Evolutionary conservation across 2,113 vertebrate genomes (phyloP).

Genomic region (Eulemur rufifrons): DNA sequence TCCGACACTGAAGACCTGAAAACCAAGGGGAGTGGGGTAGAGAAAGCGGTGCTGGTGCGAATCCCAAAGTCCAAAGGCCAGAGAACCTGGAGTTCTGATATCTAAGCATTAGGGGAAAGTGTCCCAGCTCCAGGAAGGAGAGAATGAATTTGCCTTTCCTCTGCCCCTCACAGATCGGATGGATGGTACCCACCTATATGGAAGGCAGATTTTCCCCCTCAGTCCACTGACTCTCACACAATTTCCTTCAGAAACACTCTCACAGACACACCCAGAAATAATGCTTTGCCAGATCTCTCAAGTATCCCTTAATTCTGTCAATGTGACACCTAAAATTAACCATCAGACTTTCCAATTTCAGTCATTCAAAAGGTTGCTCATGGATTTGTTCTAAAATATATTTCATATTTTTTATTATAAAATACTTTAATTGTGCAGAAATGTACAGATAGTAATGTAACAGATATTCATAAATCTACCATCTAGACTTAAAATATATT

Average conservation of each 20-base stretch:
- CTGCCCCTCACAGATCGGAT: no score
- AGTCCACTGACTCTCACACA: background rate
- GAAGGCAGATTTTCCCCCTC: background rate
- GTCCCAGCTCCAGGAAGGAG: background rate
- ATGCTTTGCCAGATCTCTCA: background rate
- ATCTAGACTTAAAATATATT: background rate
- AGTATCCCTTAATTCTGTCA: background rate
- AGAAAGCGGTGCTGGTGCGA: background rate
- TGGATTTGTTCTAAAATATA: slow-evolving; percentile 8
- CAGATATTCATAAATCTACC: background rate
- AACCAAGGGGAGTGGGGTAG: background rate
- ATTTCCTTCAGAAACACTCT: background rate
- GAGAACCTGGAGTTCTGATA: background rate
- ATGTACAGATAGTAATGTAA: background rate
- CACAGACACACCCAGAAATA: background rate
- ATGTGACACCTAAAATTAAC: background rate
- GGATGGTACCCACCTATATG: background rate
- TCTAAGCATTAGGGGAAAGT: background rate
- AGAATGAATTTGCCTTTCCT: background rate
- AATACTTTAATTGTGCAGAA: background rate
- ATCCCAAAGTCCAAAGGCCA: background rate
- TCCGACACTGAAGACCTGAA: background rate
- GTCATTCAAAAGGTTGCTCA: background rate
- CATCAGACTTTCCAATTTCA: background rate
- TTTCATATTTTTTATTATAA: slow-evolving; percentile 27